These are phyloP conservation scores for Colletes latitarsis DNA, from an alignment of 1,140 invertebrate genomes.

Conservation along the genomic window DNA sequence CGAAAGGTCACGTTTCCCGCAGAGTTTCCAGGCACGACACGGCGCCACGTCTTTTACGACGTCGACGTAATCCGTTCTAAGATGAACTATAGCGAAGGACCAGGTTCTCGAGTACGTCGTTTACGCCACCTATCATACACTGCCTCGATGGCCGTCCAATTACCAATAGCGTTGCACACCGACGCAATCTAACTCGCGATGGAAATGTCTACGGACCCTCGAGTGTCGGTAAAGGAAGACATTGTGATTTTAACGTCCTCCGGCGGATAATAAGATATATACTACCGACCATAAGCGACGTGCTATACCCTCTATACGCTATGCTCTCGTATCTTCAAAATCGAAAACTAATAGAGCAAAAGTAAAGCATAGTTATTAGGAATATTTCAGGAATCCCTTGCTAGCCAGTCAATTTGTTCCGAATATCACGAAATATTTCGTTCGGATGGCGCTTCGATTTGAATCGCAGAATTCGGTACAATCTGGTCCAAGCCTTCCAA, in stretches of 20 bases:
- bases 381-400: too few relatives aligned
- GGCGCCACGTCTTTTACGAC: constrained; percentile 9
- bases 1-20: constrained; percentile 1
- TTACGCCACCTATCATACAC: constrained; percentile 12
- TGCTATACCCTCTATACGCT: too few relatives aligned
- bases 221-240: too few relatives aligned
- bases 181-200: too few relatives aligned
- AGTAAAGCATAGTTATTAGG: too few relatives aligned
- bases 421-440: not conserved
- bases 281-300: too few relatives aligned
- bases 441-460: constrained; percentile 15
- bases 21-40: constrained; percentile 5
- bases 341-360: too few relatives aligned
- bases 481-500: constrained; percentile 2
- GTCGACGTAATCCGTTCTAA: not conserved
- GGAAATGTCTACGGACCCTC: too few relatives aligned
- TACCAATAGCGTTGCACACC: not conserved
- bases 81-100: not conserved
- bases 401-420: not conserved
- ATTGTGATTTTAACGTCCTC: too few relatives aligned
- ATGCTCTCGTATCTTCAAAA: too few relatives aligned
- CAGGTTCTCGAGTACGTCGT: not conserved
- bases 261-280: too few relatives aligned
- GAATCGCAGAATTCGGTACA: not conserved
- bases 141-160: not conserved